Conservation (phyloP, 2,113 vertebrate genomes). For the Circaetus gallicus region DNA sequence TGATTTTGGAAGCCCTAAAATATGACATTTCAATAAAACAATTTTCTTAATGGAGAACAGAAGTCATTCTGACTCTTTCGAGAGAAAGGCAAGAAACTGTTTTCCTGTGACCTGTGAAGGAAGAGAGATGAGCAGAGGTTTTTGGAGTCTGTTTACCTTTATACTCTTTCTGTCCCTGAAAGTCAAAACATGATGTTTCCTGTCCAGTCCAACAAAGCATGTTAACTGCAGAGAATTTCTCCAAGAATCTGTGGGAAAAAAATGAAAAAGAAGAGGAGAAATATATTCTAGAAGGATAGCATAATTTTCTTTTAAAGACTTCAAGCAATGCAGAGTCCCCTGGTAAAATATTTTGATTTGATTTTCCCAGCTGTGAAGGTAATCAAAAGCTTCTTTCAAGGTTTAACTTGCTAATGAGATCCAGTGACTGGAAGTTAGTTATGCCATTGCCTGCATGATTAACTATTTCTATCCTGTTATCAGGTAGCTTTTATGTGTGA, state of each 20-base stretch:
- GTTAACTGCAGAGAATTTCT: neutral
- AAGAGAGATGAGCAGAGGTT: neutral
- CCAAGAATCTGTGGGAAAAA: neutral
- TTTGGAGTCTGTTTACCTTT: neutral
- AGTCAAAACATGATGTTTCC: neutral
- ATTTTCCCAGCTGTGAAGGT: slow-evolving; percentile 42
- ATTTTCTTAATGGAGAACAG: neutral
- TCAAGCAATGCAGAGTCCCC: slow-evolving; percentile 1
- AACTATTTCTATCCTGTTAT: slow-evolving; percentile 50
- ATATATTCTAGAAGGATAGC: neutral
- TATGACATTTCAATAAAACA: neutral
- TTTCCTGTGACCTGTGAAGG: neutral
- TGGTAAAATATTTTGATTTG: slow-evolving; percentile 51
- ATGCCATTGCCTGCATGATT: slow-evolving; percentile 38
- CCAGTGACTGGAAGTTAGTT: slow-evolving; percentile 53
- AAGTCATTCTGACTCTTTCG: neutral
- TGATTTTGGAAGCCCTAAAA: neutral
- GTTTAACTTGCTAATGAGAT: slow-evolving; percentile 59
- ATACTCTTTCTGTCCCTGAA: neutral
- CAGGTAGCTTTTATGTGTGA: slow-evolving; percentile 5
- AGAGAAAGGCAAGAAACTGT: neutral
- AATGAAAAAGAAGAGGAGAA: neutral
- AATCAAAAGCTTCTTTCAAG: slow-evolving; percentile 60
- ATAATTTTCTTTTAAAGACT: slow-evolving; percentile 17
- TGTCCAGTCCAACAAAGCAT: neutral